Conservation (phyloP, 1,140 invertebrate genomes). For the Eciton burchellii region DNA sequence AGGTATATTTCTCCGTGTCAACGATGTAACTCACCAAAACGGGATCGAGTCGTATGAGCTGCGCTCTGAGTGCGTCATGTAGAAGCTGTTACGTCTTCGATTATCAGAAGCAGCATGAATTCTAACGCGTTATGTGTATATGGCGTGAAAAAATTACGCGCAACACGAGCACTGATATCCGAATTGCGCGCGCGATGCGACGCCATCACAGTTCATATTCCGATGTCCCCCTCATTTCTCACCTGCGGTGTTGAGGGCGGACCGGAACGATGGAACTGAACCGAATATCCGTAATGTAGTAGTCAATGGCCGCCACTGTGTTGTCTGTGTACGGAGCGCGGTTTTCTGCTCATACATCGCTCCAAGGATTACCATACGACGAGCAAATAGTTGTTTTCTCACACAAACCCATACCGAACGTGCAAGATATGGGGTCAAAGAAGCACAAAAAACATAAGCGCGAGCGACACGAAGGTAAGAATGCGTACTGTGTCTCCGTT, state of each 20-base stretch:
- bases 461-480: slow-evolving; percentile 88
- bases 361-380: slow-evolving; percentile 25
- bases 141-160: neutral
- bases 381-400: slow-evolving; percentile 35
- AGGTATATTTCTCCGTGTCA: no score
- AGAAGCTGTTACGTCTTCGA: neutral
- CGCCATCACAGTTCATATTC: slow-evolving; percentile 45
- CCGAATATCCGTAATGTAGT: slow-evolving; percentile 46
- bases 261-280: slow-evolving; percentile 7
- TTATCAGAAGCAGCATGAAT: neutral
- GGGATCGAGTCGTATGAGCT: neutral
- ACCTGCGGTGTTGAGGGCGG: neutral
- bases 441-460: slow-evolving; percentile 92
- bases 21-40: neutral
- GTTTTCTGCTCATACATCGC: slow-evolving; percentile 35
- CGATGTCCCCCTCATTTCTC: no score
- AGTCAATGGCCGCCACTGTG: slow-evolving; percentile 66
- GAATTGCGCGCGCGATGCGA: slow-evolving; percentile 53
- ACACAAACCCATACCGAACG: slow-evolving; percentile 64
- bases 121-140: neutral
- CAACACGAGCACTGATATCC: neutral
- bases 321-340: slow-evolving; percentile 63
- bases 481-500: neutral
- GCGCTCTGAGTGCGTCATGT: neutral
- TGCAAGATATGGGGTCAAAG: slow-evolving; percentile 85